phyloP scores from a whole-genome alignment of 2,888 invertebrate species.

The Dicroscelio sp. region DNA sequence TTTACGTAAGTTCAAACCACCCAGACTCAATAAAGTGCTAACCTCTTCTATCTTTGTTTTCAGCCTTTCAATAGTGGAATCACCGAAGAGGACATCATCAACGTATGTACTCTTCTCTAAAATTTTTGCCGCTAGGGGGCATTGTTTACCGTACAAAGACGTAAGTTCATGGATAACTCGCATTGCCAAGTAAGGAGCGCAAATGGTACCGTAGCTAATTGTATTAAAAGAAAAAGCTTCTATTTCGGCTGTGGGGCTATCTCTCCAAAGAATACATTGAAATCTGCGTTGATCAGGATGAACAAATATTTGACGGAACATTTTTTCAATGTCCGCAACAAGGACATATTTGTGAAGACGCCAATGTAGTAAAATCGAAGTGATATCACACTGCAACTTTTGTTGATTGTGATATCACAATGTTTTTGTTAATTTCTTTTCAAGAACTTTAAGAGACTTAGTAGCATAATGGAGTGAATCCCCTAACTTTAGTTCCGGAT shows the following conservation, averaged over 20 bases:
- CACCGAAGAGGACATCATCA: neutral
- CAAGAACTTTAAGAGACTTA: neutral
- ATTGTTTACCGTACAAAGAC: neutral
- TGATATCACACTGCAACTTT: slow-evolving; percentile 1
- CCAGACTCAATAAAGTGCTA: neutral
- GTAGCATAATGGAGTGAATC: no score
- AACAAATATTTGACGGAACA: no score
- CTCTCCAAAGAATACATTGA: slow-evolving; percentile 2
- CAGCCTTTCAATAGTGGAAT: neutral
- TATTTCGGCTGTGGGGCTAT: no score
- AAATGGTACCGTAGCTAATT: neutral
- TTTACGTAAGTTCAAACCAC: neutral
- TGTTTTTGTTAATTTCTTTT: neutral
- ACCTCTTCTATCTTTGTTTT: neutral
- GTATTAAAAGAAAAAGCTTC: no score
- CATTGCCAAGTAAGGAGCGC: neutral
- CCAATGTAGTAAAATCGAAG: neutral
- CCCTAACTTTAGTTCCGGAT: no score
- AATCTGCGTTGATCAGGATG: neutral
- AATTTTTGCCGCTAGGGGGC: neutral
- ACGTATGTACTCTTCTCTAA: neutral
- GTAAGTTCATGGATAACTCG: neutral
- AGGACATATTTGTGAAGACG: neutral
- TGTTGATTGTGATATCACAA: neutral
- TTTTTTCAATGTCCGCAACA: no score